Evolutionary conservation across 2,113 vertebrate species (phyloP).

Genomic region (Larimichthys polyactis): DNA sequence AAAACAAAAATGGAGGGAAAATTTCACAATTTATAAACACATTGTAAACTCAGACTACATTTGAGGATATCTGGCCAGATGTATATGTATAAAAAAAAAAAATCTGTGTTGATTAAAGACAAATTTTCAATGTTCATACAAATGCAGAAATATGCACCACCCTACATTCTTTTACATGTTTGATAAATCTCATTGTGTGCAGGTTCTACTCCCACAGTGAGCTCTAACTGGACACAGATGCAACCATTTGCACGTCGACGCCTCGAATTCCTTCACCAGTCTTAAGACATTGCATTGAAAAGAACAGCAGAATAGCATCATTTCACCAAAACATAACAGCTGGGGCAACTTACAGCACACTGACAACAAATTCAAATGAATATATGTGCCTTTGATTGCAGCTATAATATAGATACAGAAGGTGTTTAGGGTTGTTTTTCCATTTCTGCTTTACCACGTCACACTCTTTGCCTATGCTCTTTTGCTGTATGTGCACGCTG

Average conservation of each 20-base stretch:
- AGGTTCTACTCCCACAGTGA: neutral
- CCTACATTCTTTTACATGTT: neutral
- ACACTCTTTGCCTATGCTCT: neutral
- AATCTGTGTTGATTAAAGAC: neutral
- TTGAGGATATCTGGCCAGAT: conserved; percentile 7
- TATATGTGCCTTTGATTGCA: neutral
- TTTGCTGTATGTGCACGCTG: neutral
- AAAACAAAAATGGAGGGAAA: conserved; percentile 21
- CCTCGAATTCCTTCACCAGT: neutral
- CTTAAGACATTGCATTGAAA: neutral
- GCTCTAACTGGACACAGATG: neutral
- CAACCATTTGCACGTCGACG: neutral
- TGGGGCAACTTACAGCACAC: neutral
- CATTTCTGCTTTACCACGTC: neutral
- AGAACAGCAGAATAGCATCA: neutral
- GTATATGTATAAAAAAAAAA: neutral
- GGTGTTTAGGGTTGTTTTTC: neutral
- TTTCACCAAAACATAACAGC: conserved; percentile 5
- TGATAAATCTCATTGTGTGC: neutral
- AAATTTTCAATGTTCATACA: neutral
- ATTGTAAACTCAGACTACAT: conserved; percentile 49
- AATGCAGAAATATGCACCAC: neutral
- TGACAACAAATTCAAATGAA: neutral
- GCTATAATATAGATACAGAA: neutral
- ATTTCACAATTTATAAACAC: conserved; percentile 18